These are phyloP conservation scores for Dendrophyllia cribrosa DNA, from an alignment of 64 coral and sea anemone species.

Conservation along the genomic window DNA sequence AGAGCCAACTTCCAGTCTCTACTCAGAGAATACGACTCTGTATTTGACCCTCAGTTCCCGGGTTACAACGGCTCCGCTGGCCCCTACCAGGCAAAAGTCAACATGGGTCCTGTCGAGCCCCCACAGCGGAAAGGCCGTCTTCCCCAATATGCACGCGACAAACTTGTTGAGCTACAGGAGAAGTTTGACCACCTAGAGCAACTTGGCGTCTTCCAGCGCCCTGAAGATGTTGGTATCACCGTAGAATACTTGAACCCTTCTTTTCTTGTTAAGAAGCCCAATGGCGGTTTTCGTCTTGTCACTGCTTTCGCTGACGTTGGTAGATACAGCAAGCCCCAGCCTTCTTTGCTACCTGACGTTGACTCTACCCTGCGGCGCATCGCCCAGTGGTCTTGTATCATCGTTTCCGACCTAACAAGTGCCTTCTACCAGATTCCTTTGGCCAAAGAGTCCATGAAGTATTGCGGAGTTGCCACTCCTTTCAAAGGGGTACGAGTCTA, in stretches of 20 bases:
- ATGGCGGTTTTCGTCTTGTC: slow-evolving; percentile 29
- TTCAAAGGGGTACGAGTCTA: too few species aligned
- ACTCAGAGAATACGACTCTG: neutral
- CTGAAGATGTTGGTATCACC: slow-evolving; percentile 10
- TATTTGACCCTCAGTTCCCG: neutral
- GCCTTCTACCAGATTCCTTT: neutral
- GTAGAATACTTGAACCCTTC: too few species aligned
- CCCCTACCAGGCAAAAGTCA: slow-evolving; percentile 40
- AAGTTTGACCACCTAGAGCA: slow-evolving; percentile 38
- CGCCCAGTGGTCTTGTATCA: slow-evolving; percentile 20
- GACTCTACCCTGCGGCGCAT: slow-evolving; percentile 20
- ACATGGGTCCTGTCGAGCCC: slow-evolving; percentile 49
- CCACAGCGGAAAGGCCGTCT: slow-evolving; percentile 19
- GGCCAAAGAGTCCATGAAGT: too few species aligned
- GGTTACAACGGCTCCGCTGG: neutral
- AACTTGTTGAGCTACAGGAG: neutral
- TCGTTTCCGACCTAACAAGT: slow-evolving; percentile 6
- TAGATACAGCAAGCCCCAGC: slow-evolving; percentile 33
- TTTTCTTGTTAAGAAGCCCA: slow-evolving; percentile 31
- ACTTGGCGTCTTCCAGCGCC: neutral
- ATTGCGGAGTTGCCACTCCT: too few species aligned
- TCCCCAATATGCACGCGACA: slow-evolving; percentile 9
- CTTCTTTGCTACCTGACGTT: slow-evolving; percentile 4
- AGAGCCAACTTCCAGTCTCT: neutral
- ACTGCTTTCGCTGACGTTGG: slow-evolving; percentile 30